Base-by-base conservation (phyloP, 2,113 vertebrate genomes). In the Equus przewalskii region DNA sequence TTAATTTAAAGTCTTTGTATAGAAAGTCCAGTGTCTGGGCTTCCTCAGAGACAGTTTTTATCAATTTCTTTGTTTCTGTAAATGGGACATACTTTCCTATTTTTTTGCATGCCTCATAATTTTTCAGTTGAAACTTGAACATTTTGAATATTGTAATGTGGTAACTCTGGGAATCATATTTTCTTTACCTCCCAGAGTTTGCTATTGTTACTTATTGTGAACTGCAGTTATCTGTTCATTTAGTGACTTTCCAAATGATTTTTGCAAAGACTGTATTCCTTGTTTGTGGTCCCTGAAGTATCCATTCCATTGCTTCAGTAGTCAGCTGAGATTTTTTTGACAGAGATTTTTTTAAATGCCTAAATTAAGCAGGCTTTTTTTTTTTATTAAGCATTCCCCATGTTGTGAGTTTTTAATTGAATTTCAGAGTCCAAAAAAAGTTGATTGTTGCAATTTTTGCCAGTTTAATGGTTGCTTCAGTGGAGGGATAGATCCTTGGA, bases 1-100 rank as follows among this genome's bases (percentile, higher is more conserved):
- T 46, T 90, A 33, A 87, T 80, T 90, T 89, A 82, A 46, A 90
- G n/a, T 90, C 69, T 90, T 76, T 76, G 22, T 95, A 36, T 60
- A 90, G 18, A 60, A 85, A 95, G 28, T 36, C 51, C 62, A 85
- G 33, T 72, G 19, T 79, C 80, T 51, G 19, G 3, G 82, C 60
- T 79, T 93, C 76, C 28, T 76, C 49, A 36, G 33, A 54, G 30
- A 90, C 24, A n/a, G 56, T 72, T 80, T 91, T 69, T 70, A 69
- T 89, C 33, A 75, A 8, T 89, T 46, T 70, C n/a, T 81, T 72
- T 73, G 67, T 89, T 93, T 12, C 51, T 87, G 9, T 89, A 75
- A 56, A 73, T 67, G 30, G 1, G 16, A 56, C 14, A 88, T 69
- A 60, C 26, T 72, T 76, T 70, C 64, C 62, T 72, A 30, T 81